A percentile compares a stretch with the other conserved stretches of the same genome.
These are phyloP conservation scores for Caenorhabditis imperialis DNA, from an alignment of 2,888 invertebrate genomes.

Conservation along the genomic window DNA sequence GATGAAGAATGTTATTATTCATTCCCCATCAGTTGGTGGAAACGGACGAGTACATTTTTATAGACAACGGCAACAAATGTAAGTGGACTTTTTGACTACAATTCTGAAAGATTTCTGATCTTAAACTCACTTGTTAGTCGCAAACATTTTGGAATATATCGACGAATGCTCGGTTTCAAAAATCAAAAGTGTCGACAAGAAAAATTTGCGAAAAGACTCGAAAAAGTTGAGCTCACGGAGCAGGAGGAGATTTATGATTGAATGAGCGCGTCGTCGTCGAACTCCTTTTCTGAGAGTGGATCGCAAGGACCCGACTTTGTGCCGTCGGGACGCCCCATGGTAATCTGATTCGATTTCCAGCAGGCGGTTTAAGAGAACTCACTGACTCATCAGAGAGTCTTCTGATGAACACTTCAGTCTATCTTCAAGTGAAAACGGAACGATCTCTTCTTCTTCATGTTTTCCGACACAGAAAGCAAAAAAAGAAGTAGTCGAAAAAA, in stretches of 20 bases:
- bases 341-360: constrained; percentile 43
- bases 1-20: constrained; percentile 12
- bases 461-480: not conserved
- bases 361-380: too few relatives aligned
- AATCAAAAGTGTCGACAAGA: not conserved
- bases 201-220: not conserved
- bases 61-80: constrained; percentile 7
- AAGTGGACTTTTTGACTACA: constrained; percentile 16
- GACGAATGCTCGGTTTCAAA: not conserved
- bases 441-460: constrained; percentile 7
- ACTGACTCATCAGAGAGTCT: constrained; percentile 30
- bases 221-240: constrained; percentile 37
- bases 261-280: constrained; percentile 44
- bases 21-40: constrained; percentile 20
- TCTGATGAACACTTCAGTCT: constrained; percentile 47
- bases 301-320: constrained; percentile 16
- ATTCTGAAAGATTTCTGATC: constrained; percentile 1
- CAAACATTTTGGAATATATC: constrained; percentile 20
- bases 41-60: constrained; percentile 26
- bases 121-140: constrained; percentile 36
- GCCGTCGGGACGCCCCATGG: constrained; percentile 19
- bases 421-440: not conserved
- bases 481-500: not conserved
- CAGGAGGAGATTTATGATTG: constrained; percentile 48
- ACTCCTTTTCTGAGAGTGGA: constrained; percentile 17